Evolutionary conservation across 23 tunicate genomes (phyloP), one percentile per base, ranked within the genome.

Genomic region (Diplosoma virens): DNA sequence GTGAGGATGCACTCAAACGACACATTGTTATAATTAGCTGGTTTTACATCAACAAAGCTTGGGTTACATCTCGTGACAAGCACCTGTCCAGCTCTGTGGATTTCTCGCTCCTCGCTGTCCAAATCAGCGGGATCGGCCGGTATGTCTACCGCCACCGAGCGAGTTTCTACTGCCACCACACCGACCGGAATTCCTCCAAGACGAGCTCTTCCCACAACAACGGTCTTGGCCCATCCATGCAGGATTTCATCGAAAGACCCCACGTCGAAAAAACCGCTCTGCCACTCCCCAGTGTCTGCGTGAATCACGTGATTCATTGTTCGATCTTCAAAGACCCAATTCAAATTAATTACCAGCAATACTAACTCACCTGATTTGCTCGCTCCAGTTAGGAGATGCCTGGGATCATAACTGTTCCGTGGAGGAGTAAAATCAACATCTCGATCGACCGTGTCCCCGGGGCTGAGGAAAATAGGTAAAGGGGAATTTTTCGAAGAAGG

Each of bases 51-150:
- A n/a, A n/a, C n/a, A n/a, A n/a, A n/a, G n/a, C n/a, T n/a, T n/a
- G n/a, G 14, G 17, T n/a, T n/a, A n/a, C n/a, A n/a, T n/a, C n/a
- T n/a, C n/a, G n/a, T n/a, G n/a, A n/a, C n/a, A 0, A 6, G 25
- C 25, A 95, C 99, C 85, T 89, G 96, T 31, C 99, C 99, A 54
- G 99, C 99, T 56, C 94, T 77, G 67, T 89, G 85, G 23, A 89
- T 34, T 3, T 81, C 82, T 37, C 93, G 84, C 33, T 95, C 99
- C 67, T 89, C 91, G 41, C 97, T 90, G 23, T 81, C 87, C 66
- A 93, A 30, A 67, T 95, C 99, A 20, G 96, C 99, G 1, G 99
- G 99, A 76, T 95, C 99, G 7, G 99, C 99, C 9, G 99, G 99
- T 26, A 95, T 73, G 59, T 89, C 96, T 2, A 93, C 90, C 0